Evolutionary conservation across 2,113 vertebrate species (phyloP).

Genomic region (Telmatochromis sp.): DNA sequence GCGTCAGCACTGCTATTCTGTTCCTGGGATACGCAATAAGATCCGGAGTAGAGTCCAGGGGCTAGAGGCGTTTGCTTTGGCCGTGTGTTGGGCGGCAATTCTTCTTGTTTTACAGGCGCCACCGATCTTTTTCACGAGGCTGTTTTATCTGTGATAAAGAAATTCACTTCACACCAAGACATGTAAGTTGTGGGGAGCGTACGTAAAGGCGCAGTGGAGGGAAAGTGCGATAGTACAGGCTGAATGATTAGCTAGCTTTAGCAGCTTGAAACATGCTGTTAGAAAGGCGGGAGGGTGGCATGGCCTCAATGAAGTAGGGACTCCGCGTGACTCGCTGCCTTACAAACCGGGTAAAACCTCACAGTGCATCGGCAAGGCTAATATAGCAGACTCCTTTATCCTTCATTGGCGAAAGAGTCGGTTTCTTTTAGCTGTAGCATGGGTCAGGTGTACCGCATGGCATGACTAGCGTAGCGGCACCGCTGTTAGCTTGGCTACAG

Average conservation of each 20-base stretch:
- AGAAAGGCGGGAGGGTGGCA: slow-evolving; percentile 59
- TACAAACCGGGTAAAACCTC: accelerated
- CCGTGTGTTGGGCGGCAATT: neutral
- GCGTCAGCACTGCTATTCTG: slow-evolving; percentile 46
- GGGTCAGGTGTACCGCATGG: slow-evolving; percentile 50
- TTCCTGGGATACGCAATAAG: slow-evolving; percentile 17
- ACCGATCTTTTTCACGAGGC: neutral
- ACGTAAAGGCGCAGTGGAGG: neutral
- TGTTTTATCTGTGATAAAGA: neutral
- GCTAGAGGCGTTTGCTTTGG: slow-evolving; percentile 4
- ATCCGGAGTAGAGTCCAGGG: slow-evolving; percentile 3
- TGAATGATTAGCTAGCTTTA: slow-evolving; percentile 14
- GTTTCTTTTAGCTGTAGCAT: neutral
- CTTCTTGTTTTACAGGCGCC: neutral
- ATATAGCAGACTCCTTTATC: accelerated
- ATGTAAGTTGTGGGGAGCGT: slow-evolving; percentile 51
- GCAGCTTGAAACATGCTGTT: slow-evolving; percentile 42
- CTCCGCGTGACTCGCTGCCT: neutral
- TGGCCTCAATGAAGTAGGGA: neutral
- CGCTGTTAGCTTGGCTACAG: slow-evolving; percentile 26
- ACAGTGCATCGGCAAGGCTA: no score
- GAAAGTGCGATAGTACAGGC: neutral
- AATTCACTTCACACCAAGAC: neutral
- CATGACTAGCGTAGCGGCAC: neutral
- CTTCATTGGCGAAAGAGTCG: neutral